Percentiles rank a stretch among this genome's conserved stretches.
Evolutionary conservation across 2,888 invertebrate species (phyloP).

Genomic region (Artemia sp.): DNA sequence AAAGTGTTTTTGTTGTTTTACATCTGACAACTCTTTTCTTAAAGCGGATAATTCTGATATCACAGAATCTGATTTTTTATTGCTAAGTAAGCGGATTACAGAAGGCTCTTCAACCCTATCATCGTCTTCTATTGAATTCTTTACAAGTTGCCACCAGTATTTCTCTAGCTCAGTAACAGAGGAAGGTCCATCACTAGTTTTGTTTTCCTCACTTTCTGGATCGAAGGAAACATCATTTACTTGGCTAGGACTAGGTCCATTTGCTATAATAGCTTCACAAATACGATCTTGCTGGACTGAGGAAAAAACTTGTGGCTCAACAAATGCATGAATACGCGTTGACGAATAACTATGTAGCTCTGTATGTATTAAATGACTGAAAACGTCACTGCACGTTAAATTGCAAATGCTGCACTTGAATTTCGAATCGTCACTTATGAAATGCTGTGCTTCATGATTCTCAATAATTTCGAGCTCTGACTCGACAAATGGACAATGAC

Average conservation of each 20-base stretch:
- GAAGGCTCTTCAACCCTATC: not conserved
- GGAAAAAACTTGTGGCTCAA: conserved; percentile 39
- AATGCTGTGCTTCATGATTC: conserved; percentile 66
- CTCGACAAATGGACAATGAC: conserved; percentile 66
- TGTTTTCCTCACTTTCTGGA: not conserved
- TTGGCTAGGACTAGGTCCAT: not conserved
- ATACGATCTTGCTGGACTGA: not conserved
- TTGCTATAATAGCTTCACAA: not conserved
- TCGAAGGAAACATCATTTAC: not conserved
- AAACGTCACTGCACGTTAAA: conserved; percentile 55
- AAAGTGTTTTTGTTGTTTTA: conserved; percentile 30
- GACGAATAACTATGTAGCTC: conserved; percentile 55
- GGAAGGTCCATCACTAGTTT: too few relatives aligned
- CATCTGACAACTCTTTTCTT: conserved; percentile 34
- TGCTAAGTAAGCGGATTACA: not conserved
- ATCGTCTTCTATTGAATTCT: not conserved
- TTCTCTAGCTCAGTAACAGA: not conserved
- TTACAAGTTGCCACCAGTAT: conserved; percentile 8
- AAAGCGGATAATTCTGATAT: conserved; percentile 34
- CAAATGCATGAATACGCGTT: conserved; percentile 51
- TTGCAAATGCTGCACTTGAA: conserved; percentile 52
- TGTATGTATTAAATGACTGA: conserved; percentile 42
- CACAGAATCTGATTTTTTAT: not conserved
- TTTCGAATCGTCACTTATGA: conserved; percentile 28
- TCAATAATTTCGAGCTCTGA: conserved; percentile 30